Base-by-base conservation (phyloP, 2,888 invertebrate species). In the Chorisops tibialis region DNA sequence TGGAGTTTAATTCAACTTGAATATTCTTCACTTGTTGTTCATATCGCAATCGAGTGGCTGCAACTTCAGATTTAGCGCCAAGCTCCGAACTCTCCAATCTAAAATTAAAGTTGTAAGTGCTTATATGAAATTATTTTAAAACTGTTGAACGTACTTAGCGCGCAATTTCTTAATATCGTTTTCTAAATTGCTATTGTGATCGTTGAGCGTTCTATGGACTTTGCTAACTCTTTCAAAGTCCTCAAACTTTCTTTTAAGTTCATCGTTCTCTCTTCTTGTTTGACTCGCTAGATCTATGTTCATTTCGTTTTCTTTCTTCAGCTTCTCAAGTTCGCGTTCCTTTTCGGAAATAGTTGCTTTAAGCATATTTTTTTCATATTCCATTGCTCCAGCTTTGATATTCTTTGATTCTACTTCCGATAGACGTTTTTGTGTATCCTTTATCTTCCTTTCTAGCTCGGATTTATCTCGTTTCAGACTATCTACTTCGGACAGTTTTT, bases 211-310 rank as follows among this genome's bases (percentile, higher is more conserved):
- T 66, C 88, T 82, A 72, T 93, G 91, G 16, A 91, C 85, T 78
- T 93, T 92, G 45, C 87, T 87, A 2, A 93, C 88, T 74, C 87
- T 88, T 72, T 90, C 89, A 74, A 88, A 93, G 76, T 93, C 93
- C 72, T 90, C 92, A 35, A 93, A 75, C 74, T 92, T 92, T 69
- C 86, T 83, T 67, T 84, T 85, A 2, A 90, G 78, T 72, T 92
- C 93, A 68, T 94, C 94, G 72, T 89, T 85, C 85, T 87, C 86
- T 77, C 82, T 85, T 66, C 85, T 82, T 70, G 89, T 77, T 66
- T 87, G 88, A 63, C 88, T 85, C 65, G 88, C 82, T 73, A 91
- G 87, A 70, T 91, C 89, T 65, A 83, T 80, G 67, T 87, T 81
- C 67, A 84, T 82, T 65, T 85, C 83, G 66, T 84, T 83, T 72